phyloP scores from a whole-genome alignment of 2,888 invertebrate species.

The Hoplodrina ambigua region DNA sequence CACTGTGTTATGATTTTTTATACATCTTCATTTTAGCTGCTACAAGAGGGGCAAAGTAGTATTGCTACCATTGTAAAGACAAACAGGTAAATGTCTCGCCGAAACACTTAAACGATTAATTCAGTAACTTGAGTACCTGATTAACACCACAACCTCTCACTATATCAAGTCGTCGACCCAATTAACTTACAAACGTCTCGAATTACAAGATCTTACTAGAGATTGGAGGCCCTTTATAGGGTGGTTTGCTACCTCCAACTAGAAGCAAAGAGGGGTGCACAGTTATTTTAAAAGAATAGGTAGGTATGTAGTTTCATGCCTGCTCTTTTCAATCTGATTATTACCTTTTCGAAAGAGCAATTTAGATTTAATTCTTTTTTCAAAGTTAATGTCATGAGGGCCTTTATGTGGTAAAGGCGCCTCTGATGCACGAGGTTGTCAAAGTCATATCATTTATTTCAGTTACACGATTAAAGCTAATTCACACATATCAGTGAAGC shows the following conservation, averaged over 20 bases:
- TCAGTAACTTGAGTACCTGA: slow-evolving; percentile 4
- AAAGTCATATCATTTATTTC: no score
- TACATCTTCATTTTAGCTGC: no score
- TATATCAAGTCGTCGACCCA: slow-evolving; percentile 32
- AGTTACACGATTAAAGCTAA: no score
- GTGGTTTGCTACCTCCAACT: slow-evolving; percentile 14
- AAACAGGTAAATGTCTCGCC: neutral
- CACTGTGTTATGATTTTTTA: no score
- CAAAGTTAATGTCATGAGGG: no score
- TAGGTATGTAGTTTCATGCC: neutral
- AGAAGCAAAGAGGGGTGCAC: neutral
- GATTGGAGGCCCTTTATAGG: slow-evolving; percentile 27
- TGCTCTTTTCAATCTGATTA: no score
- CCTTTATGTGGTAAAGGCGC: no score
- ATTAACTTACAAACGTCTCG: slow-evolving; percentile 42
- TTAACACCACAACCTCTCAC: slow-evolving; percentile 13
- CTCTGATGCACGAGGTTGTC: no score
- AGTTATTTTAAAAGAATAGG: neutral
- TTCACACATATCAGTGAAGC: no score
- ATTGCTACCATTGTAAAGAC: neutral
- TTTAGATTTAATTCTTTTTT: no score
- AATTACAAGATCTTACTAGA: slow-evolving; percentile 32
- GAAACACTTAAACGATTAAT: slow-evolving; percentile 12
- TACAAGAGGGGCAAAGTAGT: no score
- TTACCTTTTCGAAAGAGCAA: no score